Base-by-base conservation (phyloP, 2,113 vertebrate species). In the Microcebus griseorufus region DNA sequence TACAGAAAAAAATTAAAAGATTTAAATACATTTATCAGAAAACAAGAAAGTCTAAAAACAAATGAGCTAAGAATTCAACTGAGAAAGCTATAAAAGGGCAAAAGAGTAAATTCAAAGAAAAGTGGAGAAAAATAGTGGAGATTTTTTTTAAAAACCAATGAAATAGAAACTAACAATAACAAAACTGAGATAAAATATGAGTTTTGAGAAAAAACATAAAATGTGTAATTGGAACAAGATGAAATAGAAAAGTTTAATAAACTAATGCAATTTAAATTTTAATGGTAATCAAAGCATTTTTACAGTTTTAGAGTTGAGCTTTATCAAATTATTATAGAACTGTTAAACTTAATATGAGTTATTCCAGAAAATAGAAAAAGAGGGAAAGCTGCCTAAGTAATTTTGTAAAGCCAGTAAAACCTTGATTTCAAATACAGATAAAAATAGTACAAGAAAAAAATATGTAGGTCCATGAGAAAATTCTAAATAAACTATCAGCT, bases 181-280 rank as follows among this genome's bases (percentile, higher is more conserved):
- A 90, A 90, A 93, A 83, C 16, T 16, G 55, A 65, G 51, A 20
- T 82, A 81, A 94, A 95, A 79, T 88, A 37, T 79, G 87, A 60
- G 65, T 83, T 87, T 90, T 79, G 69, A 90, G 34, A 69, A 91
- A 92, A 88, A 93, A 12, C 16, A 32, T 73, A 45, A 91, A 95
- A 85, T 91, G 25, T 67, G 9, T 88, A 80, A 91, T 48, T 95
- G 48, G 20, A 32, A 70, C 72, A 93, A 92, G 69, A 93, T 84
- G 51, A 93, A 95, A 76, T 34, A 92, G 48, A 72, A 95, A 95
- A 64, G 29, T 81, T 89, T 94, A 94, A 95, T 58, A 53, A 32
- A 76, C 58, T 64, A 84, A 93, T 70, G 37, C 23, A 85, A 45
- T 92, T 75, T 94, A 76, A 92, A 32, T 85, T 88, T 82, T 95